Base-by-base conservation (phyloP, 2,888 invertebrate species). In the Ganaspis brasiliensis region DNA sequence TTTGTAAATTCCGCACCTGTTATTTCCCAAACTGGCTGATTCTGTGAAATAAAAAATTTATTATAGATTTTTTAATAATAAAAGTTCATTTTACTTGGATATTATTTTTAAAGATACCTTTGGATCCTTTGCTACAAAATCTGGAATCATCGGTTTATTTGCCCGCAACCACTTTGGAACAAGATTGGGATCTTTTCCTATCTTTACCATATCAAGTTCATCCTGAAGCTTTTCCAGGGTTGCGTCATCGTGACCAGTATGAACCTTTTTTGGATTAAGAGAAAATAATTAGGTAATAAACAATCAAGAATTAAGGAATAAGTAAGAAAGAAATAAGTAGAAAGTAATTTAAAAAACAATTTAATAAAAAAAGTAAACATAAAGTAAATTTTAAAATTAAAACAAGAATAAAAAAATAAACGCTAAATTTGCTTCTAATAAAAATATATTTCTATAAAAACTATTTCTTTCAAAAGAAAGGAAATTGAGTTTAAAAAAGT, bases 1-100 rank as follows among this genome's bases (percentile, higher is more conserved):
- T 95, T 95, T 1, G 96, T 95, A 82, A 96, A 94, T 91, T 96
- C 96, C 0, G 96, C 96, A 0, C 96, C 97, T 0, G 97, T 97
- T 77, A 98, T 97, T 92, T 98, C 98, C 98, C 98, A 98, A 9
- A 99, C 96, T 0, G 98, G 98, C 90, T 97, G 96, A 31, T 94
- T 92, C 89, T 92, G 72, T 26, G 75, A 52, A 52, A 52, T 4
- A 31, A 31, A 31, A 31, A 31, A 31, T n/a, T n/a, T n/a, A n/a
- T n/a, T n/a, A n/a, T n/a, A n/a, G n/a, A n/a, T n/a, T n/a, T n/a
- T n/a, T n/a, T n/a, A n/a, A n/a, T n/a, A n/a, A n/a, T n/a, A n/a
- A n/a, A n/a, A n/a, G 21, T 56, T 56, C 35, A 57, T 1, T 37
- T 14, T 35, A 56, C 1, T 45, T 61, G n/a, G 40, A n/a, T n/a